Percentiles rank a stretch among this genome's conserved stretches.
Evolutionary conservation across 2,888 invertebrate species (phyloP).

Genomic region (Acleris holmiana): DNA sequence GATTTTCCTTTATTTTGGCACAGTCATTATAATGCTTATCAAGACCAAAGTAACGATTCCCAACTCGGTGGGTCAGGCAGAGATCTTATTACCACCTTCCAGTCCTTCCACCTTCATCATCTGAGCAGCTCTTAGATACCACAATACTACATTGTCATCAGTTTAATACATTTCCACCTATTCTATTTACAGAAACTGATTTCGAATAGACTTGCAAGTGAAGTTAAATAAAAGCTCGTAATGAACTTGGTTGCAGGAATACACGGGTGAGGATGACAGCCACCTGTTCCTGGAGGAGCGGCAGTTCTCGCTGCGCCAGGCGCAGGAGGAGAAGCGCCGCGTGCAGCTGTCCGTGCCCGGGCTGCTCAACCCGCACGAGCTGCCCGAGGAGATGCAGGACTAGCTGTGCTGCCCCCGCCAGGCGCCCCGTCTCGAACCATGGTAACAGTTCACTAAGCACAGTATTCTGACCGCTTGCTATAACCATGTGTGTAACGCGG

Average conservation of each 20-base stretch:
- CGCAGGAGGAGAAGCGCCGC: constrained; percentile 96
- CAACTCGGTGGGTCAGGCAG: too few relatives aligned
- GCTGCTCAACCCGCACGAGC: constrained; percentile 97
- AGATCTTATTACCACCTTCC: too few relatives aligned
- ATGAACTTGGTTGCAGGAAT: constrained; percentile 88
- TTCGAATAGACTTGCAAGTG: too few relatives aligned
- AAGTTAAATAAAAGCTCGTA: too few relatives aligned
- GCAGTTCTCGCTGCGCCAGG: constrained; percentile 93
- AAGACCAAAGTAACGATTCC: too few relatives aligned
- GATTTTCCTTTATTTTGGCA: too few relatives aligned
- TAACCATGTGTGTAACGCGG: background rate
- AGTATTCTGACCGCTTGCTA: constrained; percentile 19
- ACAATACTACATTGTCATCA: too few relatives aligned
- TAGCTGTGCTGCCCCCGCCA: constrained; percentile 53
- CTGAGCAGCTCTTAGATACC: too few relatives aligned
- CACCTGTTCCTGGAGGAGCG: constrained; percentile 99
- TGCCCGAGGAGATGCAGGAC: constrained; percentile 98
- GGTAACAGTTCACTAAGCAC: constrained; percentile 55
- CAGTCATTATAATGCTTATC: too few relatives aligned
- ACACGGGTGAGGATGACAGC: constrained; percentile 98
- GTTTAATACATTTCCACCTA: too few relatives aligned
- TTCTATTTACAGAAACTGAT: too few relatives aligned
- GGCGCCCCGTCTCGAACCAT: constrained; percentile 31
- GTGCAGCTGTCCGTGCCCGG: constrained; percentile 98
- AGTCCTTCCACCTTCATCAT: too few relatives aligned